Evolutionary conservation across 2,888 invertebrate species (phyloP).

Genomic region (Xanthorhoe spadicearia): DNA sequence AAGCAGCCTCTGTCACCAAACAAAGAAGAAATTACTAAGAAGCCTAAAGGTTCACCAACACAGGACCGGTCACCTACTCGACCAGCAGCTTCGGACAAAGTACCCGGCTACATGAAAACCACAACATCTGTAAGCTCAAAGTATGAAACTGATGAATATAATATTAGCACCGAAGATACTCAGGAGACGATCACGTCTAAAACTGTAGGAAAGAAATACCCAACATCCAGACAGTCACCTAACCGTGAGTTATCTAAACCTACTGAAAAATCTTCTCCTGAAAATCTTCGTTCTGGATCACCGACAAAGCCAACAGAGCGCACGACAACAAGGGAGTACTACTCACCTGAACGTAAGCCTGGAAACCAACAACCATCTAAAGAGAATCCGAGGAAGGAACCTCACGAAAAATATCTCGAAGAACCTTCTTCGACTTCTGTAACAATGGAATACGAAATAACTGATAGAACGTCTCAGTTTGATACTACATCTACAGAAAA

Average conservation of each 20-base stretch:
- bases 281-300: slow-evolving; percentile 24
- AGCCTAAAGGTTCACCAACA: slow-evolving; percentile 25
- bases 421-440: slow-evolving; percentile 7
- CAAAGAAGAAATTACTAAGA: slow-evolving; percentile 28
- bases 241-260: slow-evolving; percentile 19
- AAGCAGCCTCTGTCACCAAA: slow-evolving; percentile 25
- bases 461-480: slow-evolving; percentile 25
- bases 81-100: slow-evolving; percentile 27
- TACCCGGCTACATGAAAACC: slow-evolving; percentile 41
- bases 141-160: slow-evolving; percentile 34
- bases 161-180: slow-evolving; percentile 39
- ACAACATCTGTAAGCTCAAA: slow-evolving; percentile 42
- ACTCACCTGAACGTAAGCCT: slow-evolving; percentile 27
- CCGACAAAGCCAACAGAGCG: slow-evolving; percentile 17
- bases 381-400: slow-evolving; percentile 3
- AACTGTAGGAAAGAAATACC: slow-evolving; percentile 30
- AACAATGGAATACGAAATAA: slow-evolving; percentile 28
- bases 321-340: slow-evolving; percentile 5
- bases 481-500: slow-evolving; percentile 27
- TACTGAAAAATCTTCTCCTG: slow-evolving; percentile 23
- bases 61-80: slow-evolving; percentile 41
- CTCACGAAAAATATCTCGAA: slow-evolving; percentile 9
- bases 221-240: slow-evolving; percentile 25
- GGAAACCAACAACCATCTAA: slow-evolving; percentile 11
- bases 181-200: slow-evolving; percentile 36